Conservation (phyloP, 2,797 vertebrate genomes). For the Urosaurus nigricauda region DNA sequence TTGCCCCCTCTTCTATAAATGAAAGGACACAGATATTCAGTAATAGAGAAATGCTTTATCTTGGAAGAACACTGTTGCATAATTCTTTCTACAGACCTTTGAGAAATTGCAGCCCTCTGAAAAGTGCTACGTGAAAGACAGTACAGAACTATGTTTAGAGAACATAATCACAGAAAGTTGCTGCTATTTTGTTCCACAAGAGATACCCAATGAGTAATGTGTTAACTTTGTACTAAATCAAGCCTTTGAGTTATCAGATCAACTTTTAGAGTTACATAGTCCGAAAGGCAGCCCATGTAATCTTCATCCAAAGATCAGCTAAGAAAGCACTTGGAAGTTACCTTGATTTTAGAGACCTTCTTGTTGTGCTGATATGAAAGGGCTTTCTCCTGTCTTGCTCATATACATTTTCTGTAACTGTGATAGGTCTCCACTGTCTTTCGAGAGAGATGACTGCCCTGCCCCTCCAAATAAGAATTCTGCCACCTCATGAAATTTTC, state of each 20-base stretch:
- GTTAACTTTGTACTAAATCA: background rate
- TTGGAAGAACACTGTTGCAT: background rate
- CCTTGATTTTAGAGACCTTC: no score
- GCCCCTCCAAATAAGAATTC: background rate
- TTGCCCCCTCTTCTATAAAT: background rate
- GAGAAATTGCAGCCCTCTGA: background rate
- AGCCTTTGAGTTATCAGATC: background rate
- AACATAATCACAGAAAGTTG: background rate
- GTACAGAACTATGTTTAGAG: background rate
- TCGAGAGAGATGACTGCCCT: no score
- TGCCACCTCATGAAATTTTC: no score
- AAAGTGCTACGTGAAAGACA: slow-evolving; percentile 9
- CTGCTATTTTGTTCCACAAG: background rate
- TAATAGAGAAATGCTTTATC: background rate
- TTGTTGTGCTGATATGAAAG: no score
- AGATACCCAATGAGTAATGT: slow-evolving; percentile 4
- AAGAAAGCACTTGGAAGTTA: no score
- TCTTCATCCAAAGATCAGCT: no score
- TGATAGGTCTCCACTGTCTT: no score
- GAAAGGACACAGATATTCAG: slow-evolving; percentile 17
- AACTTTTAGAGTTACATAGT: no score
- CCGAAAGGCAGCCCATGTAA: background rate
- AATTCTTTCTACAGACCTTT: background rate
- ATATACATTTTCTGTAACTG: no score
- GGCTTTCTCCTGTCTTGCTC: no score